A percentile compares a stretch with the other conserved stretches of the same genome.
These are phyloP conservation scores for Asobara japonica DNA, from an alignment of 1,140 invertebrate genomes.

Conservation along the genomic window DNA sequence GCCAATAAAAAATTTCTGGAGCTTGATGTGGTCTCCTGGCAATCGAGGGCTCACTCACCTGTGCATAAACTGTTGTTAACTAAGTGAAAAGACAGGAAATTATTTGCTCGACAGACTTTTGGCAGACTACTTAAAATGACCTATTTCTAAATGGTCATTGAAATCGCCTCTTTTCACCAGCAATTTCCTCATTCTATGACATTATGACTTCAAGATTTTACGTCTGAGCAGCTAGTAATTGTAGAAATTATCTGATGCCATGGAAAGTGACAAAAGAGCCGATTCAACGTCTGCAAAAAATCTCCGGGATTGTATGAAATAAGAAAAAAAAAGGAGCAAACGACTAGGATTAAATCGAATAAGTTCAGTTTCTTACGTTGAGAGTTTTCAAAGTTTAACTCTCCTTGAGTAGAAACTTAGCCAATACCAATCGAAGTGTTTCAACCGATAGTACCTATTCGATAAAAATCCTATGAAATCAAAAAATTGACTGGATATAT, in stretches of 20 bases:
- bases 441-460: neutral
- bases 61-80: neutral
- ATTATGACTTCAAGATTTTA: neutral
- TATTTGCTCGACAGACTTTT: neutral
- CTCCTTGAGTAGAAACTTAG: neutral
- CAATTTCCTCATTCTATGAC: neutral
- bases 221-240: no score
- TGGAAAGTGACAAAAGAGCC: neutral
- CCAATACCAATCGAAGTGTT: neutral
- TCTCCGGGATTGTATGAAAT: neutral
- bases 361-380: neutral
- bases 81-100: constrained; percentile 10
- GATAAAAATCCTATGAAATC: neutral
- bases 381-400: neutral
- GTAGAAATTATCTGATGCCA: no score
- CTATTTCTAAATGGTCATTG: neutral
- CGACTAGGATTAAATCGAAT: neutral
- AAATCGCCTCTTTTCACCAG: neutral
- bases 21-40: neutral
- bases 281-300: neutral
- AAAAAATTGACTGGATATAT: neutral
- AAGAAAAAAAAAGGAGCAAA: neutral
- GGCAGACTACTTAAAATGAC: neutral
- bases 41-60: neutral
- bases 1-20: neutral